These are phyloP conservation scores for Pedionomus torquatus DNA, from an alignment of 2,113 vertebrate genomes.

Conservation along the genomic window DNA sequence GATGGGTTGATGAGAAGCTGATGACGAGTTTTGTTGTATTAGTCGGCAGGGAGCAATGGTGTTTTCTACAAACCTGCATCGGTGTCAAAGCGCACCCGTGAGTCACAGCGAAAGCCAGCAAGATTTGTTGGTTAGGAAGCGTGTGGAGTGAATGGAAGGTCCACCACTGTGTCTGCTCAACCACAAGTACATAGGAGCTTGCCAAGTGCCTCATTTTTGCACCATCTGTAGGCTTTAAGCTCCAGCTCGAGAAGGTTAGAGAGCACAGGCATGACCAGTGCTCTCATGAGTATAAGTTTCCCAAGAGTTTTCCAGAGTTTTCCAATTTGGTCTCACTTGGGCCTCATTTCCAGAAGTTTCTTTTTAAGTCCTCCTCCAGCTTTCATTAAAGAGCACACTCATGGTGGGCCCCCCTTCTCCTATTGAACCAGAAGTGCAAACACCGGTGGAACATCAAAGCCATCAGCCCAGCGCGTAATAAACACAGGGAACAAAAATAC, in stretches of 20 bases:
- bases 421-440: slow-evolving; percentile 22
- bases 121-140: background rate
- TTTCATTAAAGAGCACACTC: background rate
- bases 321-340: background rate
- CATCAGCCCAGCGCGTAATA: background rate
- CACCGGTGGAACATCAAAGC: slow-evolving; percentile 54
- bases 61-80: slow-evolving; percentile 46
- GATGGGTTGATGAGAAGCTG: background rate
- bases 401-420: background rate
- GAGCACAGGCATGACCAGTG: background rate
- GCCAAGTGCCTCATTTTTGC: background rate
- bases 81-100: background rate
- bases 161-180: slow-evolving; percentile 11
- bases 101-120: slow-evolving; percentile 35
- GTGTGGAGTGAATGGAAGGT: background rate
- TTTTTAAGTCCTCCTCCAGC: background rate
- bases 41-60: background rate
- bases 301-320: background rate
- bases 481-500: slow-evolving; percentile 18
- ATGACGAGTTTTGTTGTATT: background rate
- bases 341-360: background rate
- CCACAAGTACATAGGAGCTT: background rate
- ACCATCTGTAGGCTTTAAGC: background rate
- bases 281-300: background rate
- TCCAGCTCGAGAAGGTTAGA: background rate